These are phyloP conservation scores for Epizoanthus stellaris DNA, from an alignment of 92 coral and sea anemone species.

Conservation along the genomic window DNA sequence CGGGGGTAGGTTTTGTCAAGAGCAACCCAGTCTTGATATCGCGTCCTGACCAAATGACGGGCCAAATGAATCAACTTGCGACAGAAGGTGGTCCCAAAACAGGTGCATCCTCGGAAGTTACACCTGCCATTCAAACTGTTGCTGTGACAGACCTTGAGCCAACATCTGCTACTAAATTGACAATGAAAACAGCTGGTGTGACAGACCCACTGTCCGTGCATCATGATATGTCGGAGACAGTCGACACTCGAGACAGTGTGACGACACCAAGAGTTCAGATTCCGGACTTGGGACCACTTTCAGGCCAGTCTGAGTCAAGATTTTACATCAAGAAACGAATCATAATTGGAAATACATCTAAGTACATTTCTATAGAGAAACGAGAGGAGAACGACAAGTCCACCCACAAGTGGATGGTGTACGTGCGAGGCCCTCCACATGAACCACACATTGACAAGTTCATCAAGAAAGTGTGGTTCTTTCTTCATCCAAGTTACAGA, in stretches of 20 bases:
- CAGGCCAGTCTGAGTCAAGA: conserved; percentile 70
- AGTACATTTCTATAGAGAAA: conserved; percentile 86
- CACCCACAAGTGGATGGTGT: conserved; percentile 99
- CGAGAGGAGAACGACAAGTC: conserved; percentile 95
- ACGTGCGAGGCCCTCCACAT: conserved; percentile 95
- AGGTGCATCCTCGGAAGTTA: neutral
- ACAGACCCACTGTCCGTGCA: neutral
- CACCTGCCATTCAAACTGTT: neutral
- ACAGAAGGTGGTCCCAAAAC: neutral
- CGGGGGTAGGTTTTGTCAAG: neutral
- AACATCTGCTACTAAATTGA: neutral
- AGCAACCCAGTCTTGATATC: neutral
- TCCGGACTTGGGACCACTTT: conserved; percentile 1
- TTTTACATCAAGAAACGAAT: conserved; percentile 91
- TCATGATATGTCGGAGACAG: neutral
- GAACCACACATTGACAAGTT: conserved; percentile 73
- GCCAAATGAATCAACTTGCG: neutral
- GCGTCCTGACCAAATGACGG: neutral
- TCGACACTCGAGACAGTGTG: neutral
- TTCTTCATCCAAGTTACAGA: conserved; percentile 97
- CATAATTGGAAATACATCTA: conserved; percentile 96
- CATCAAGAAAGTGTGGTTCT: conserved; percentile 96
- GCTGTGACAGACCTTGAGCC: neutral
- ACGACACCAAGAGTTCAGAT: neutral
- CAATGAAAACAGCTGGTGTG: neutral